Evolutionary conservation across 2,888 invertebrate species (phyloP), one percentile per base, ranked within the genome.

Genomic region (Notodonta dromedarius): DNA sequence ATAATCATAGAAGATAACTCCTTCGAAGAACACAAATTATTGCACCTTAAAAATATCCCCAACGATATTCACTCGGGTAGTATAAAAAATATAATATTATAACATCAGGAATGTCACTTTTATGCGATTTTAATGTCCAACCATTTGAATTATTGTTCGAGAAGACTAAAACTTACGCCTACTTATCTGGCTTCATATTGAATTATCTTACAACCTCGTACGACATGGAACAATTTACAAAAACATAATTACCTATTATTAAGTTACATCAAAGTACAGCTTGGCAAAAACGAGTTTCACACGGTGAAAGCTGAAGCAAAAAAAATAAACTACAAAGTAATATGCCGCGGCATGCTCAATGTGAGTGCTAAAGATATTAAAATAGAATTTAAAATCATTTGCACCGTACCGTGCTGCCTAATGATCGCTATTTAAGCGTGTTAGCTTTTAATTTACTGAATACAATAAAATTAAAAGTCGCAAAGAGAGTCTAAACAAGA

Each of bases 111-210:
- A 50, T 50, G 50, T 50, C 50, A 50, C 46, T 46, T 50, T 51
- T 62, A 59, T 55, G 57, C 62, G 40, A 65, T 60, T 40, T 55
- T 40, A 65, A 9, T 55, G 50, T 56, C 11, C 11, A 65, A 59
- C 52, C 58, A 51, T 56, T 62, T 35, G 60, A 62, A 63, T 16
- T 57, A 66, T 66, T 67, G 80, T 83, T 79, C 85, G 74, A 83
- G 88, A 89, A 88, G 87, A 89, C 88, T 82, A 83, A 82, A 69
- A 55, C 81, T 82, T 84, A 83, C 53, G 69, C 58, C 69, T 79
- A 81, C 51, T 35, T 35, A 35, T 7, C 7, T 67, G 65, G 69
- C 74, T 81, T 78, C 68, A 74, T 66, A 76, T 71, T 79, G 78
- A 82, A 84, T 80, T 77, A 75, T 81, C 80, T 82, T 73, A 74